Evolutionary conservation across 2,888 invertebrate species (phyloP).

Genomic region (Drosophila gaucha): DNA sequence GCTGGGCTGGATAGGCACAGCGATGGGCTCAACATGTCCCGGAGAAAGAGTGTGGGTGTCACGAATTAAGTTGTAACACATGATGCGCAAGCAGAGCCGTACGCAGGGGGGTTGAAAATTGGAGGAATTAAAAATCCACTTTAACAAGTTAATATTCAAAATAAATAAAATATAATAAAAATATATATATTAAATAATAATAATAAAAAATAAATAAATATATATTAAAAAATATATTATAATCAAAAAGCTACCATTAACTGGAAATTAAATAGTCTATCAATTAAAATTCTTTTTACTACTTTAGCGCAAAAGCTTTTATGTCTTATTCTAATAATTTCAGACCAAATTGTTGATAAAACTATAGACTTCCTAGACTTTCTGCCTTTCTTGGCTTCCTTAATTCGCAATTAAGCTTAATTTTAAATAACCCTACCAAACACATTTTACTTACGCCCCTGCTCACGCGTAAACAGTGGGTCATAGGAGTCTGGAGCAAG

Average conservation of each 20-base stretch:
- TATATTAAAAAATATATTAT: too few species aligned
- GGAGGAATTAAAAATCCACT: not conserved
- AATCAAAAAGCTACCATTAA: not conserved
- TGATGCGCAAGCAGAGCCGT: constrained; percentile 33
- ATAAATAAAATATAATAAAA: too few species aligned
- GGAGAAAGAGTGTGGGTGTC: constrained; percentile 14
- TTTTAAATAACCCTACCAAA: too few species aligned
- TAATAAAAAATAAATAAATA: not conserved
- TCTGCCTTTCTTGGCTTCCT: too few species aligned
- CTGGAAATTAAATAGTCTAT: not conserved
- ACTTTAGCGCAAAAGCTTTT: too few species aligned
- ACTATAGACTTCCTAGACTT: too few species aligned
- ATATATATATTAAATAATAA: not conserved
- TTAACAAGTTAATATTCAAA: not conserved
- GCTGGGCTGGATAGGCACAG: constrained; percentile 30
- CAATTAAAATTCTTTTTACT: not conserved
- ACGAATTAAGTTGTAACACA: constrained; percentile 54
- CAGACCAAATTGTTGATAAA: too few species aligned
- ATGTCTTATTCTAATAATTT: too few species aligned
- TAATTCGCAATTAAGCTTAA: too few species aligned
- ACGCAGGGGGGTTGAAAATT: not conserved
- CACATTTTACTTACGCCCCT: not conserved
- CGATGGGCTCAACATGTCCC: constrained; percentile 21
- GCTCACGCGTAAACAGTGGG: not conserved
- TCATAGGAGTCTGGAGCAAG: not conserved